Conservation (phyloP, 2,888 invertebrate genomes). For the Matsumyia berberina region DNA sequence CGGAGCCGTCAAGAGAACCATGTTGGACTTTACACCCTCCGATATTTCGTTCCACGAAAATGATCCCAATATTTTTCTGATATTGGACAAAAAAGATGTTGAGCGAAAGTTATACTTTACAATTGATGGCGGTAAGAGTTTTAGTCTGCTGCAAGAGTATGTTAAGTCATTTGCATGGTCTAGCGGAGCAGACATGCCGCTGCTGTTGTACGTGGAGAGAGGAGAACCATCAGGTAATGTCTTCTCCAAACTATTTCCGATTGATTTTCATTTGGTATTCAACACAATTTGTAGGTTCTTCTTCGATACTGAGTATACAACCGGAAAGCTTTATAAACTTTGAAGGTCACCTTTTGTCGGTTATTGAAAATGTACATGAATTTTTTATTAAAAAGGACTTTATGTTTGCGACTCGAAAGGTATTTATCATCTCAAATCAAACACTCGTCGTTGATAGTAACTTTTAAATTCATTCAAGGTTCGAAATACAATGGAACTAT, state of each 20-base stretch:
- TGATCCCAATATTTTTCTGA: conserved; percentile 88
- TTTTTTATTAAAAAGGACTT: conserved; percentile 93
- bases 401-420: conserved; percentile 92
- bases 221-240: conserved; percentile 86
- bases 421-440: conserved; percentile 1
- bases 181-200: conserved; percentile 85
- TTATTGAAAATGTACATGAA: conserved; percentile 89
- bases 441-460: background rate
- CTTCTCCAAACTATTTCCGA: background rate
- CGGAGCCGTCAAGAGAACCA: conserved; percentile 86
- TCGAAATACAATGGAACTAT: conserved; percentile 87
- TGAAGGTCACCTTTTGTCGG: conserved; percentile 72
- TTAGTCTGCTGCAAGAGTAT: conserved; percentile 88
- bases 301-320: conserved; percentile 78
- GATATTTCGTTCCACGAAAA: conserved; percentile 91
- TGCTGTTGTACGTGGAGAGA: conserved; percentile 89
- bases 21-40: conserved; percentile 90
- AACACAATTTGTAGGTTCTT: conserved; percentile 71
- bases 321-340: conserved; percentile 76
- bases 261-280: background rate
- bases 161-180: conserved; percentile 93
- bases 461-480: conserved; percentile 56
- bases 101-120: conserved; percentile 90
- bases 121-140: conserved; percentile 90
- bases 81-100: conserved; percentile 89